Base-by-base conservation (phyloP, 2,797 vertebrate genomes). In the Sebastes diploproa region DNA sequence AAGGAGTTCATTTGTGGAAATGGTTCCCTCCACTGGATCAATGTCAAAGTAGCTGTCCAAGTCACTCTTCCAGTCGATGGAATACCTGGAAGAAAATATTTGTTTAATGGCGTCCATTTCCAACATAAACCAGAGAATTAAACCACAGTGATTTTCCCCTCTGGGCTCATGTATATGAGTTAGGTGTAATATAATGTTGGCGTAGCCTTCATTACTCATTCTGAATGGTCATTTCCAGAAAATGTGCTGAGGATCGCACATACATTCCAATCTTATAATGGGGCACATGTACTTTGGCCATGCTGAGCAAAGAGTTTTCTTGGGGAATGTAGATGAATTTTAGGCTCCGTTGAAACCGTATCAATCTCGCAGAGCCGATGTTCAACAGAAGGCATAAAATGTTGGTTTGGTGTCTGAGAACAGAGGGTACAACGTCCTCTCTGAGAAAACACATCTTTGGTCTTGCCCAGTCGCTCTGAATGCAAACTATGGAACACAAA, bases 51-150 rank as follows among this genome's bases (percentile, higher is more conserved):
- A 98, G 95, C 96, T 98, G 95, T 98, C 97, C 88, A 96, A 86
- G 92, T 98, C 97, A 30, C 95, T 98, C 94, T 97, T 98, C 97
- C 97, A 97, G 92, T 99, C 98, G 36, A 98, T 97, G 92, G 98
- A 97, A 90, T 99, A 99, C 94, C 98, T 99, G 92, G 13, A 63
- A 80, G 83, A 72, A 83, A 91, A 90, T 60, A 54, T 91, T 88
- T 82, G 84, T 92, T 92, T 88, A 92, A 87, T 63, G 50, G 42
- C 66, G 1, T 72, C 56, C 69, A 71, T 87, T 91, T 84, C 52
- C 42, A 66, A 27, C 81, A 69, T 67, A 76, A 87, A 87, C 71
- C 80, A 34, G 34, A 64, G 73, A 75, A 83, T 89, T 86, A 88
- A 86, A 80, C 75, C 78, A 6, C 9, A 50, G 56, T 54, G 61